Base-by-base conservation (phyloP, 2,888 invertebrate genomes). In the Clostera curtula region DNA sequence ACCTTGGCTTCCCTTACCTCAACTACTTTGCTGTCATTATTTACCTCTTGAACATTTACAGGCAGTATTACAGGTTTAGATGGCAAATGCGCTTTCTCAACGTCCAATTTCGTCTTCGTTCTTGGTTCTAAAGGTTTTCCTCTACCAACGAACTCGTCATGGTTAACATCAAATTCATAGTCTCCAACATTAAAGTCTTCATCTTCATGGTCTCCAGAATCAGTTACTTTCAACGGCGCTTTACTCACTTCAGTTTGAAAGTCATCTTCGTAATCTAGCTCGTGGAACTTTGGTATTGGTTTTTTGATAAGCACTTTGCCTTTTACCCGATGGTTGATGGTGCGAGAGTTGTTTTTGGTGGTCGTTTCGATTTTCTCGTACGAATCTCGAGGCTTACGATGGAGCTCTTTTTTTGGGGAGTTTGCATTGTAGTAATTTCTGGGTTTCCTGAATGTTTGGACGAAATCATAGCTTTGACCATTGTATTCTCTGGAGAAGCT, bases 151-250 rank as follows among this genome's bases (percentile, higher is more conserved):
- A 60, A 80, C 36, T 79, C 80, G 27, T 82, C 80, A 27, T 80
- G 79, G 30, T 72, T 68, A 1, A 73, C 49, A 36, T 79, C 80
- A 24, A 82, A 80, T 16, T 82, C 79, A 24, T 79, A 80, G 36
- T 82, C 80, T 5, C 65, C 60, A 7, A 79, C 29, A 44, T 66
- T 76, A 19, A 79, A 80, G 31, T 82, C 80, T 43, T 77, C 74
- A 12, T 82, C 79, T 50, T 79, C 80, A 25, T 71, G 60, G 18
- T 79, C 77, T 2, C 52, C 55, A 1, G 73, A 69, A 26, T 73
- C 72, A 5, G 38, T 30, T 2, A 52, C 34, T 27, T 47, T 51
- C 2, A 45, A 27, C 1, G 55, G 53, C 27, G 48, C 38, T 27
- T 43, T 60, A 21, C 34, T 54, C 4, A 59, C 27, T 36, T 61